phyloP scores from a whole-genome alignment of 2,797 vertebrate genomes.

The Ambastaia sidthimunki region DNA sequence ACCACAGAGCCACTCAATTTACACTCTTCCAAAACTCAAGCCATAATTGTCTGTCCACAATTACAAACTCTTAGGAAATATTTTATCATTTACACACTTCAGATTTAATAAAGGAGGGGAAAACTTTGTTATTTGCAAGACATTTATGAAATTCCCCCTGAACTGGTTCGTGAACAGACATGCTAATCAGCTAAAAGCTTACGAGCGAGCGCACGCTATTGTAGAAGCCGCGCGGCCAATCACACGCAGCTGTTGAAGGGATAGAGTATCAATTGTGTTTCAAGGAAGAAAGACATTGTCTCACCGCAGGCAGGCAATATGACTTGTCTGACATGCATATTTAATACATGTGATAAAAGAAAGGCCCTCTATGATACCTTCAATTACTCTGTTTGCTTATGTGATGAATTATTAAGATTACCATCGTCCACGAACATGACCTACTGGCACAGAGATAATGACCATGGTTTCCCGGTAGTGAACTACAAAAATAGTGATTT shows the following conservation, averaged over 20 bases:
- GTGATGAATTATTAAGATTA: slow-evolving; percentile 70
- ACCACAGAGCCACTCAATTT: too few species aligned
- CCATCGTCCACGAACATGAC: slow-evolving; percentile 65
- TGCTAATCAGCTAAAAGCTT: slow-evolving; percentile 35
- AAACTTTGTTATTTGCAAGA: background rate
- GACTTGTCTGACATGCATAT: slow-evolving; percentile 72
- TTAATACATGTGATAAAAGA: slow-evolving; percentile 67
- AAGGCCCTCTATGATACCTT: slow-evolving; percentile 41
- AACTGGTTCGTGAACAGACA: background rate
- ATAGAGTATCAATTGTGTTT: slow-evolving; percentile 50
- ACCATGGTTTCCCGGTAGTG: slow-evolving; percentile 25
- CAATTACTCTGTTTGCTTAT: slow-evolving; percentile 59
- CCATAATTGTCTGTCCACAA: too few species aligned
- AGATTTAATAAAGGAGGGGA: slow-evolving; percentile 10
- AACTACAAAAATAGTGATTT: slow-evolving; percentile 41
- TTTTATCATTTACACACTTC: too few species aligned
- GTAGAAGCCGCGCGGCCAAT: background rate
- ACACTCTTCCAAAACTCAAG: too few species aligned
- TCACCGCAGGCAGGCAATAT: slow-evolving; percentile 67
- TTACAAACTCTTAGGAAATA: too few species aligned
- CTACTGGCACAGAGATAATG: slow-evolving; percentile 68
- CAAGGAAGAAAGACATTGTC: slow-evolving; percentile 63
- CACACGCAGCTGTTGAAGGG: slow-evolving; percentile 26
- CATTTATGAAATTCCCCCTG: background rate
- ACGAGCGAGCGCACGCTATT: slow-evolving; percentile 11